Conservation (phyloP, 2,113 vertebrate genomes). For the Phrynosoma blainvillii region DNA sequence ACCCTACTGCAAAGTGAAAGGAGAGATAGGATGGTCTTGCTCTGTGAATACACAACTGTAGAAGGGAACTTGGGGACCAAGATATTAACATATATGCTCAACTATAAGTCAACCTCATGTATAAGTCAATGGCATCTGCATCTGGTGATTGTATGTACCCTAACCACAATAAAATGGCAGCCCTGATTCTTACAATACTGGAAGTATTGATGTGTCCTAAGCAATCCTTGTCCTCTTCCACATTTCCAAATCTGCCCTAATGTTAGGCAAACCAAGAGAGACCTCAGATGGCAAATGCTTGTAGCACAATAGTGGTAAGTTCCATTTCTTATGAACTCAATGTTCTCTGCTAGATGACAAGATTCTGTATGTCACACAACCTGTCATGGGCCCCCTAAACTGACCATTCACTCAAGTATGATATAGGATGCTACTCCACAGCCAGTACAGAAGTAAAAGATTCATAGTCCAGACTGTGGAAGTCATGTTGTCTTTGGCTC, state of each 20-base stretch:
- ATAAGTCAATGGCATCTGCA: background rate
- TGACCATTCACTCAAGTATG: background rate
- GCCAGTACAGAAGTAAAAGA: background rate
- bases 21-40: background rate
- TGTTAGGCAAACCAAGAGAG: no score
- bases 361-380: no score
- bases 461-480: background rate
- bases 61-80: background rate
- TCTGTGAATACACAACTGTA: background rate
- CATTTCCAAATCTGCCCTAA: no score
- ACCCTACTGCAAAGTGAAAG: no score
- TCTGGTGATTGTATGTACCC: background rate
- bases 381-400: background rate
- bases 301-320: no score
- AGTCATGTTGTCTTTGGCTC: background rate
- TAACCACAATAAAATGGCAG: constrained; percentile 22
- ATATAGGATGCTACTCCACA: no score
- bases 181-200: background rate
- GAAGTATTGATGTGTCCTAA: background rate
- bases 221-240: no score
- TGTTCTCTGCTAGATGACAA: background rate
- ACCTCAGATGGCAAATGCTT: no score
- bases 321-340: background rate
- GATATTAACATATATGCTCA: accelerated
- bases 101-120: background rate